Evolutionary conservation across 2,113 vertebrate species (phyloP).

Genomic region (Anoplopoma fimbria): DNA sequence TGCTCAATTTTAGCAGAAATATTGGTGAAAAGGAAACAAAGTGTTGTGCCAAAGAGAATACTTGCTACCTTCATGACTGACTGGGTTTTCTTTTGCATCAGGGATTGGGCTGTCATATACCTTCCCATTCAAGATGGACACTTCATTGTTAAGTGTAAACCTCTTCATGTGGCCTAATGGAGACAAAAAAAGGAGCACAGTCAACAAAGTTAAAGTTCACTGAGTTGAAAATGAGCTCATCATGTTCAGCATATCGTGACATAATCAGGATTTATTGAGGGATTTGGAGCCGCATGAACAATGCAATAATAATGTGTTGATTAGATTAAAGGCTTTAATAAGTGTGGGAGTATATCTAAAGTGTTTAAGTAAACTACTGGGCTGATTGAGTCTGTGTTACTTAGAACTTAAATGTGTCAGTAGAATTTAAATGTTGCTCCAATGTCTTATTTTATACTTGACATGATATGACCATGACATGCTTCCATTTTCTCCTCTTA

Average conservation of each 20-base stretch:
- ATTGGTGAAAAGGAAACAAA: background rate
- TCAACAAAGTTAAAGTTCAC: conserved; percentile 47
- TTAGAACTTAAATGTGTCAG: background rate
- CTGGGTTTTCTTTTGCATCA: conserved; percentile 4
- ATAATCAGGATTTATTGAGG: conserved; percentile 29
- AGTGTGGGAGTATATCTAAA: conserved; percentile 14
- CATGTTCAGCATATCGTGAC: conserved; percentile 16
- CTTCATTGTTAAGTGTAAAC: conserved; percentile 30
- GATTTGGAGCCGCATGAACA: conserved; percentile 9
- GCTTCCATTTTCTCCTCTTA: background rate
- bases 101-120: conserved; percentile 11
- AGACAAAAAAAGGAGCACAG: conserved; percentile 23
- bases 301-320: conserved; percentile 38
- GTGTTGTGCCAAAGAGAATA: background rate
- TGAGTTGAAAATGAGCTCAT: conserved; percentile 40
- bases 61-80: background rate
- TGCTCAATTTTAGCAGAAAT: background rate
- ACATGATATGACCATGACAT: background rate
- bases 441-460: background rate
- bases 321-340: conserved; percentile 36
- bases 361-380: conserved; percentile 4
- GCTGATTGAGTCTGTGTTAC: conserved; percentile 7
- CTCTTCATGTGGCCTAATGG: conserved; percentile 46
- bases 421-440: background rate
- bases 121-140: conserved; percentile 10